These are phyloP conservation scores for Nephila pilipes DNA, from an alignment of 1,140 invertebrate genomes.

Conservation along the genomic window DNA sequence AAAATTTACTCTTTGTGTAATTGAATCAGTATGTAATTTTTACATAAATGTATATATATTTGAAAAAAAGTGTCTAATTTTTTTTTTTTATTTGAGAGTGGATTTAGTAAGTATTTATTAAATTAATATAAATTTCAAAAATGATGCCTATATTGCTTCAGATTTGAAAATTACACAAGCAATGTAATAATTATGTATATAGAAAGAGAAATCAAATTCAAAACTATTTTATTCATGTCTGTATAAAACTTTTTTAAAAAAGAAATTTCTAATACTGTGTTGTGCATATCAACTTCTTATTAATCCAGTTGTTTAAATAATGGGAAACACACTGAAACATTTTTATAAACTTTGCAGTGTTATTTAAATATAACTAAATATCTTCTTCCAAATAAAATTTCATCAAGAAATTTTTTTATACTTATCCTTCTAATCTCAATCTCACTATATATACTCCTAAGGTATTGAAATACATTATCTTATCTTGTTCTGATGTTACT, in stretches of 20 bases:
- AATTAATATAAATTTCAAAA: too few relatives aligned
- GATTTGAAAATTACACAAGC: neutral
- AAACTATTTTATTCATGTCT: neutral
- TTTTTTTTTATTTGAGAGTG: too few relatives aligned
- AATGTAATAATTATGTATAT: neutral
- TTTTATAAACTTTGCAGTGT: neutral
- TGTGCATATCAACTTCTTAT: neutral
- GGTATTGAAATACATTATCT: too few relatives aligned
- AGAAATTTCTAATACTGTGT: neutral
- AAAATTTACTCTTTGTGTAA: too few relatives aligned
- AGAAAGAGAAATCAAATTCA: neutral
- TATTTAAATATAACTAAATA: neutral
- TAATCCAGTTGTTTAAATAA: neutral
- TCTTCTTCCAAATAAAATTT: neutral
- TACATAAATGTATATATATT: too few relatives aligned
- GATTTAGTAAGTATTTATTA: too few relatives aligned
- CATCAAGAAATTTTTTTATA: neutral
- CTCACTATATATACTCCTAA: too few relatives aligned
- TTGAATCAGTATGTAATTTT: too few relatives aligned
- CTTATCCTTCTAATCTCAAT: neutral
- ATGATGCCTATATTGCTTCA: neutral
- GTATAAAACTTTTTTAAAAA: neutral
- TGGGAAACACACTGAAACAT: neutral
- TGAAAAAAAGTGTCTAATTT: too few relatives aligned
- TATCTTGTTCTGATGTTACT: too few relatives aligned